These are phyloP conservation scores for Helicolenus hilgendorfi DNA, from an alignment of 2,797 vertebrate genomes.

Conservation along the genomic window DNA sequence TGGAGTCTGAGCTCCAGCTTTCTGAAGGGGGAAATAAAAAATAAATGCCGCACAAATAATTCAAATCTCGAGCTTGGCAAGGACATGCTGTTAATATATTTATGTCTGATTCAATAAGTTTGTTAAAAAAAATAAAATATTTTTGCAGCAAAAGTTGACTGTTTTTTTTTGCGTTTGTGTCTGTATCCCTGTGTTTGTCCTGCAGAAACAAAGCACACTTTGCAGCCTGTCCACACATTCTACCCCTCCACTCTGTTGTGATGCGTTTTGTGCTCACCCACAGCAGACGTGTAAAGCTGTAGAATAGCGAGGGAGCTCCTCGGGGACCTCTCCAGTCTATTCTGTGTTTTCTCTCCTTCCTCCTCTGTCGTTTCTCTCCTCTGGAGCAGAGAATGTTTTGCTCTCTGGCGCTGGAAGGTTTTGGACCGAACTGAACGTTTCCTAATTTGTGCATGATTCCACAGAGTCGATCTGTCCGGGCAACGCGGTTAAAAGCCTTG, in stretches of 20 bases:
- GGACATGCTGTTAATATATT: conserved; percentile 31
- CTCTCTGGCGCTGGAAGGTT: conserved; percentile 1
- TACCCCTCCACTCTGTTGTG: not conserved
- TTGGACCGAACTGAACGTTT: not conserved
- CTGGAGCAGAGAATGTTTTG: not conserved
- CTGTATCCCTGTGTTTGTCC: conserved; percentile 10
- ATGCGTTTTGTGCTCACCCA: conserved; percentile 9
- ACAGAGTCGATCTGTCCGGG: not conserved
- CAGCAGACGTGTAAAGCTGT: conserved; percentile 34
- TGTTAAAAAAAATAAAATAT: conserved; percentile 9
- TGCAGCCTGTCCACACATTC: not conserved
- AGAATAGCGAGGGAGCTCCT: conserved; percentile 30
- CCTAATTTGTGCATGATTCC: conserved; percentile 52
- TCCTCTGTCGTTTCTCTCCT: conserved; percentile 1
- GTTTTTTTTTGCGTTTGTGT: not conserved
- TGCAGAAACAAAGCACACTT: conserved; percentile 1
- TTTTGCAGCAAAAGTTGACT: conserved; percentile 7
- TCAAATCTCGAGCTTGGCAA: conserved; percentile 26
- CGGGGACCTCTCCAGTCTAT: conserved; percentile 25
- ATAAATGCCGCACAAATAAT: conserved; percentile 48
- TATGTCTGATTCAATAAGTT: conserved; percentile 33
- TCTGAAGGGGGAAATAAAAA: conserved; percentile 36
- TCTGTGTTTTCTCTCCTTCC: conserved; percentile 23
- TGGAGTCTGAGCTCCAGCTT: not conserved
- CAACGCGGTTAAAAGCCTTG: conserved; percentile 44